Evolutionary conservation across 2,797 vertebrate species (phyloP).

Genomic region (Tenualosa thibaudeaui): DNA sequence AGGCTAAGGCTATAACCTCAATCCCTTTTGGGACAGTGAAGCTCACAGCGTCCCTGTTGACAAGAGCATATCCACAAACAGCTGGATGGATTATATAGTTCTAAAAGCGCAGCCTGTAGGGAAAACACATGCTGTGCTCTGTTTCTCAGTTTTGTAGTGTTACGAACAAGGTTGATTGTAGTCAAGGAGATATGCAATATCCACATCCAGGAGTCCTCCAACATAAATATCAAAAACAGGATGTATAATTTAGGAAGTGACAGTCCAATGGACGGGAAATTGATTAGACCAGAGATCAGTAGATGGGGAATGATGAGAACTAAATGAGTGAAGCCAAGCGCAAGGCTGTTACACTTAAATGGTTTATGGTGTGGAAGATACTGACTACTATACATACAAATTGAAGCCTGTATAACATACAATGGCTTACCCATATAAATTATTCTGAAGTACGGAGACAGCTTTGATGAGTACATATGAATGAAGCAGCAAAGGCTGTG

Average conservation of each 20-base stretch:
- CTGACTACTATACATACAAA: no score
- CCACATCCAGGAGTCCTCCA: background rate
- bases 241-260: no score
- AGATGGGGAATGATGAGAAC: no score
- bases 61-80: background rate
- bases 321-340: no score
- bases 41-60: background rate
- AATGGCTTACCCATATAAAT: background rate
- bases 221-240: no score
- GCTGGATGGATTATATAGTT: background rate
- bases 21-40: background rate
- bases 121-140: background rate
- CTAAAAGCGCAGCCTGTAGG: background rate
- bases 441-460: background rate
- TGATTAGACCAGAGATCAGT: no score
- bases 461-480: background rate
- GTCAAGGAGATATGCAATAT: background rate
- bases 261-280: no score
- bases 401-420: background rate
- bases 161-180: background rate
- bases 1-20: background rate
- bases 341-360: no score
- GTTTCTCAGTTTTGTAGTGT: background rate
- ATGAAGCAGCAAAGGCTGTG: conserved; percentile 18
- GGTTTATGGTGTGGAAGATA: no score